phyloP scores from a whole-genome alignment of 2,797 vertebrate genomes.

The Botia kubotai region DNA sequence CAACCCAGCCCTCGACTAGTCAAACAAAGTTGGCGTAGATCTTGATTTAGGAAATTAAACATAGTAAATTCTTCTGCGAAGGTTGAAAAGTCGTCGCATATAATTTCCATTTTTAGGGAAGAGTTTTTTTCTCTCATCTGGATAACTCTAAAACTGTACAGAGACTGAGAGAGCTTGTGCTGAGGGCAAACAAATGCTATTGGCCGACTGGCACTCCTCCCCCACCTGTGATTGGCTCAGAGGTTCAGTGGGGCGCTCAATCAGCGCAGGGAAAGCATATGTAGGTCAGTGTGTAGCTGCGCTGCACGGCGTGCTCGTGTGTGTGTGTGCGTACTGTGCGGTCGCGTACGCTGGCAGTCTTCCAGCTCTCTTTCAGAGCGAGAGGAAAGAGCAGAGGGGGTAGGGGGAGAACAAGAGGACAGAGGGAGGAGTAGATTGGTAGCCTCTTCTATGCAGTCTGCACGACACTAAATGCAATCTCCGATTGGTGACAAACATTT shows the following conservation, averaged over 20 bases:
- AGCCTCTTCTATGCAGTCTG: conserved; percentile 48
- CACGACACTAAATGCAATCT: conserved; percentile 38
- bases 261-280: conserved; percentile 80
- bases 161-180: conserved; percentile 73
- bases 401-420: conserved; percentile 47
- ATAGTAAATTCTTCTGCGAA: neutral
- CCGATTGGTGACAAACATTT: conserved; percentile 32
- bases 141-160: conserved; percentile 80
- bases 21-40: conserved; percentile 11
- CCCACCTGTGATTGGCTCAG: conserved; percentile 70
- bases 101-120: conserved; percentile 58
- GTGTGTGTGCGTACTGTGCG: conserved; percentile 62
- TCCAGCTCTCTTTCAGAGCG: conserved; percentile 72
- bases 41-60: neutral
- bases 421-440: conserved; percentile 46
- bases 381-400: conserved; percentile 64
- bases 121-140: conserved; percentile 52
- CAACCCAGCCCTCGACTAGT: neutral
- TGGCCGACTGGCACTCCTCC: conserved; percentile 82
- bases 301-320: conserved; percentile 66
- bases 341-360: conserved; percentile 81
- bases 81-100: neutral
- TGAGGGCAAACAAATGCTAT: conserved; percentile 67
- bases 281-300: conserved; percentile 84
- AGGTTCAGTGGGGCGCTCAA: conserved; percentile 70